Percentiles rank a stretch among this genome's conserved stretches.
phyloP scores from a whole-genome alignment of 53 echinoderm and acorn worm species.

The Henricia sp. region DNA sequence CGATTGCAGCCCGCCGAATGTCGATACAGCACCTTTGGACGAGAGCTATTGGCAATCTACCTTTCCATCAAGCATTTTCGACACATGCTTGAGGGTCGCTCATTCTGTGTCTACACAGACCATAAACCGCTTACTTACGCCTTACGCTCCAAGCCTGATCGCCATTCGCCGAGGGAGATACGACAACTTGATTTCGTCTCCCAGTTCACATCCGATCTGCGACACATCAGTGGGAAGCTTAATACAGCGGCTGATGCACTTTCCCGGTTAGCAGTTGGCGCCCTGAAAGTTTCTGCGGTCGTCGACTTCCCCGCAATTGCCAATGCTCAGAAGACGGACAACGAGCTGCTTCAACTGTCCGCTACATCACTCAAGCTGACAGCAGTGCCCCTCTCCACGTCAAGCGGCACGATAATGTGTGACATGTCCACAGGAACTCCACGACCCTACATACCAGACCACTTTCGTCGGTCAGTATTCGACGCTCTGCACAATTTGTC shows the following conservation, averaged over 20 bases:
- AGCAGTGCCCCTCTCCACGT: too few species aligned
- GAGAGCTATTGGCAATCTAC: conserved; percentile 49
- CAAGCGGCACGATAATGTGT: conserved; percentile 40
- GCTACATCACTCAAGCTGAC: neutral
- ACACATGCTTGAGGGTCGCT: conserved; percentile 34
- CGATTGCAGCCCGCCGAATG: conserved; percentile 47
- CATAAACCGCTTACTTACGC: conserved; percentile 59
- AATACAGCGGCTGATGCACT: too few species aligned
- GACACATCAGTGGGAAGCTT: conserved; percentile 6
- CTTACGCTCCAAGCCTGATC: neutral
- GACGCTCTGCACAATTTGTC: conserved; percentile 47
- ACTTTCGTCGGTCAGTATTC: conserved; percentile 44
- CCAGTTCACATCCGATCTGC: conserved; percentile 33
- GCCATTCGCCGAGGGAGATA: conserved; percentile 47
- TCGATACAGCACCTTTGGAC: conserved; percentile 56
- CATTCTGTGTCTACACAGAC: conserved; percentile 47
- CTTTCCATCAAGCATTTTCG: conserved; percentile 51
- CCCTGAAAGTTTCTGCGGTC: neutral
- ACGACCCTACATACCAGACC: conserved; percentile 45
- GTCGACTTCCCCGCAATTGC: neutral
- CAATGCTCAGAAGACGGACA: neutral
- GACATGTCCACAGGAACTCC: conserved; percentile 43
- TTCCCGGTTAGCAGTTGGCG: too few species aligned
- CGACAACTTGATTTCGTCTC: conserved; percentile 47
- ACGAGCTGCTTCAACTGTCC: neutral